Evolutionary conservation across 2,113 vertebrate species (phyloP).

Genomic region (Leuciscus idus): DNA sequence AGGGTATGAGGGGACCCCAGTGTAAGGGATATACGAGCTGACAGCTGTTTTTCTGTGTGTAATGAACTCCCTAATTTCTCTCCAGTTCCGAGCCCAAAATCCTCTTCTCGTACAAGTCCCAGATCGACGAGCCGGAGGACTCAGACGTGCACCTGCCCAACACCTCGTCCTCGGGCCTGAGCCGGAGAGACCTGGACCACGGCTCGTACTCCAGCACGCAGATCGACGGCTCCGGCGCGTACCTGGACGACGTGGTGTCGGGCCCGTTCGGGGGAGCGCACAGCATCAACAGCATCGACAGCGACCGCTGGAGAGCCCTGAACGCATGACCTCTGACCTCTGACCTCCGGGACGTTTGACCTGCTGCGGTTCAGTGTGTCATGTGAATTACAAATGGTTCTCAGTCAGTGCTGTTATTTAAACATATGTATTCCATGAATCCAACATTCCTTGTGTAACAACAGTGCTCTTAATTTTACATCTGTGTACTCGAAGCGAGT

Average conservation of each 20-base stretch:
- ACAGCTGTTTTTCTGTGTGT: not conserved
- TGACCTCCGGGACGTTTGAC: not conserved
- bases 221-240: slow-evolving; percentile 87
- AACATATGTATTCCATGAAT: slow-evolving; percentile 26
- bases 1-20: too few relatives aligned
- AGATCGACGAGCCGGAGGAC: slow-evolving; percentile 94
- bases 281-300: slow-evolving; percentile 92
- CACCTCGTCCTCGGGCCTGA: slow-evolving; percentile 82
- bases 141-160: slow-evolving; percentile 93
- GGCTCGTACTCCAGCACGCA: slow-evolving; percentile 92
- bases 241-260: slow-evolving; percentile 91
- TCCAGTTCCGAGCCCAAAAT: slow-evolving; percentile 95
- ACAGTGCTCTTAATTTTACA: slow-evolving; percentile 9
- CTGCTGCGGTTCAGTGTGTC: slow-evolving; percentile 10
- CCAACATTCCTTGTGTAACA: slow-evolving; percentile 36
- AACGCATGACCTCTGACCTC: slow-evolving; percentile 66
- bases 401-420: not conserved
- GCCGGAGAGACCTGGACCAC: slow-evolving; percentile 81
- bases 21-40: not conserved
- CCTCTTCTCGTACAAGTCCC: slow-evolving; percentile 98
- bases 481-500: not conserved
- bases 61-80: not conserved
- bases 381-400: not conserved
- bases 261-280: slow-evolving; percentile 82
- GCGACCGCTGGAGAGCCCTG: slow-evolving; percentile 91